Percentiles rank a stretch among this genome's conserved stretches.
Conservation (phyloP, 2,797 vertebrate genomes). For the Sciurus carolinensis region DNA sequence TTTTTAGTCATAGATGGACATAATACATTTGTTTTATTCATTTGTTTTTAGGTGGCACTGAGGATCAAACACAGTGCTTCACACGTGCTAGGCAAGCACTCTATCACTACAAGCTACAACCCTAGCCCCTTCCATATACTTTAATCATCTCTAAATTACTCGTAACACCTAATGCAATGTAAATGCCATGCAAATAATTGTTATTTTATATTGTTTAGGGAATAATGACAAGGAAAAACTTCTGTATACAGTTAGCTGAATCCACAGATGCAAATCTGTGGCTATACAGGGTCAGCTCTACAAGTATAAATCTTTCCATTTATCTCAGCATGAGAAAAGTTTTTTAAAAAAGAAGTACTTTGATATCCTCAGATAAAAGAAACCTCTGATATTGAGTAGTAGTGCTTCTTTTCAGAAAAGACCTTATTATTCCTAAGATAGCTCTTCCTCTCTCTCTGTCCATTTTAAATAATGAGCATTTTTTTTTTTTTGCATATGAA, state of each 20-base stretch:
- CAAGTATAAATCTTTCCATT: background rate
- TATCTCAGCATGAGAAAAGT: background rate
- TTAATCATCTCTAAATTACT: background rate
- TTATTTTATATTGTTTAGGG: background rate
- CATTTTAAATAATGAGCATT: slow-evolving; percentile 16
- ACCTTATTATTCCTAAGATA: slow-evolving; percentile 16
- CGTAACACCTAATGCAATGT: background rate
- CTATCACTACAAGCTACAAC: no score
- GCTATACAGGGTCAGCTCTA: background rate
- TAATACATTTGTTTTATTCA: no score
- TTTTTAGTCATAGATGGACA: no score
- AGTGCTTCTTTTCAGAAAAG: slow-evolving; percentile 29
- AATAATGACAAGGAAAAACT: background rate
- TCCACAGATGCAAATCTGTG: background rate
- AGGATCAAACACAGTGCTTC: no score
- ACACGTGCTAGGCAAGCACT: no score
- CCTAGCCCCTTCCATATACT: background rate
- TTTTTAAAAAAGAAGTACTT: background rate
- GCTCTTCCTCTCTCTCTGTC: background rate
- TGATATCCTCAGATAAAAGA: slow-evolving; percentile 61
- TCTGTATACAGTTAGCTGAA: background rate
- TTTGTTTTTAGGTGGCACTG: no score
- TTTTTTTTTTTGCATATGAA: background rate
- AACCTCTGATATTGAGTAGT: slow-evolving; percentile 10
- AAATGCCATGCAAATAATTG: background rate